Evolutionary conservation across 2,113 vertebrate species (phyloP), one percentile per base, ranked within the genome.

Genomic region (Oplegnathus fasciatus): DNA sequence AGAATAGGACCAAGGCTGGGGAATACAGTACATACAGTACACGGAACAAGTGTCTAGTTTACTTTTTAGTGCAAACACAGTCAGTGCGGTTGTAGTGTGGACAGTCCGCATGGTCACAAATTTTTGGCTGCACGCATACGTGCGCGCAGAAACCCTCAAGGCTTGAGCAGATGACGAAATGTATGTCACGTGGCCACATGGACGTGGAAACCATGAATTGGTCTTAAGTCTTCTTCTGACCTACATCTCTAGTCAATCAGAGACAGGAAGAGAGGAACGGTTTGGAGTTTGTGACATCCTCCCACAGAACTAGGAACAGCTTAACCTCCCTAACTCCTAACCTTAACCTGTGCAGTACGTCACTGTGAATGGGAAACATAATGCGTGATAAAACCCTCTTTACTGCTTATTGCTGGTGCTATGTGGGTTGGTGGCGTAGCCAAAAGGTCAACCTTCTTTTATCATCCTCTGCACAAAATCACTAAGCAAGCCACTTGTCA

Each of bases 231-330:
- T 86, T 83, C 75, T 82, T 79, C 54, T 92, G 94, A 94, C 92
- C 90, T 91, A 92, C 66, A 92, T 93, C 72, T 79, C 24, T 26
- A 80, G 54, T 85, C 85, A 90, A 90, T 90, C 83, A 88, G 60
- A 80, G 78, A 61, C 5, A 11, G 48, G 32, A 72, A 55, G 28
- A 65, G 80, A 72, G 64, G 44, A 74, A 79, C 72, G 54, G 87
- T 87, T 89, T 81, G 66, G 66, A 86, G 52, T 82, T 75, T 74
- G 67, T 6, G 37, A 84, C 78, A 86, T 62, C 62, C 57, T n/a
- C 84, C 76, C 46, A 78, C 75, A 70, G 79, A 76, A 86, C 71
- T 82, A 61, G 52, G 32, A 87, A 72, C 83, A 79, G 77, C 32
- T 87, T 88, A 87, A 68, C 77, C 17, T 37, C 28, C 61, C 55